Evolutionary conservation across 2,797 vertebrate genomes (phyloP).

Genomic region (Galago senegalensis): DNA sequence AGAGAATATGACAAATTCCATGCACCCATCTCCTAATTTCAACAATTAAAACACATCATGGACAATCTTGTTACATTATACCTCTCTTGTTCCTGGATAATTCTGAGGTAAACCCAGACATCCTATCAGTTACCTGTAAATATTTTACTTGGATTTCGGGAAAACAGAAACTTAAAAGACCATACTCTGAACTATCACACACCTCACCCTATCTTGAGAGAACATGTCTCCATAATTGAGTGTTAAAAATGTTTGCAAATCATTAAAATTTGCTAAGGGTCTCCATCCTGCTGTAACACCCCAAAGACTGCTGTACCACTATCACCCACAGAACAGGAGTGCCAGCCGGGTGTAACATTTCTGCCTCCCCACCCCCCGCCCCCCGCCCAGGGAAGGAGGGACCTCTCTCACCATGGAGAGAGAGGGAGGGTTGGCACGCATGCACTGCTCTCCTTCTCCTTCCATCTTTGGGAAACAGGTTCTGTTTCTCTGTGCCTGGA

Average conservation of each 20-base stretch:
- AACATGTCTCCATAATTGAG: background rate
- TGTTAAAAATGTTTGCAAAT: slow-evolving; percentile 17
- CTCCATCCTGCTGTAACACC: background rate
- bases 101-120: slow-evolving; percentile 35
- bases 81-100: background rate
- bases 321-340: background rate
- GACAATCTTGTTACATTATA: background rate
- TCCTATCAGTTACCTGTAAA: slow-evolving; percentile 27
- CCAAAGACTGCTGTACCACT: background rate
- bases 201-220: background rate
- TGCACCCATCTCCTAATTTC: background rate
- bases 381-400: background rate
- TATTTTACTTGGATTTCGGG: background rate
- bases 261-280: background rate
- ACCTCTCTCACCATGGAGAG: background rate
- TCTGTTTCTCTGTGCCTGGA: background rate
- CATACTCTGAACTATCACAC: background rate
- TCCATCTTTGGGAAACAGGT: background rate
- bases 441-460: background rate
- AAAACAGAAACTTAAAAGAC: background rate
- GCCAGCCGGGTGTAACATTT: background rate
- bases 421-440: background rate
- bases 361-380: background rate
- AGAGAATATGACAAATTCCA: background rate
- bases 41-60: background rate